These are phyloP conservation scores for Hycleus cichorii DNA, from an alignment of 1,140 invertebrate species.

Conservation along the genomic window DNA sequence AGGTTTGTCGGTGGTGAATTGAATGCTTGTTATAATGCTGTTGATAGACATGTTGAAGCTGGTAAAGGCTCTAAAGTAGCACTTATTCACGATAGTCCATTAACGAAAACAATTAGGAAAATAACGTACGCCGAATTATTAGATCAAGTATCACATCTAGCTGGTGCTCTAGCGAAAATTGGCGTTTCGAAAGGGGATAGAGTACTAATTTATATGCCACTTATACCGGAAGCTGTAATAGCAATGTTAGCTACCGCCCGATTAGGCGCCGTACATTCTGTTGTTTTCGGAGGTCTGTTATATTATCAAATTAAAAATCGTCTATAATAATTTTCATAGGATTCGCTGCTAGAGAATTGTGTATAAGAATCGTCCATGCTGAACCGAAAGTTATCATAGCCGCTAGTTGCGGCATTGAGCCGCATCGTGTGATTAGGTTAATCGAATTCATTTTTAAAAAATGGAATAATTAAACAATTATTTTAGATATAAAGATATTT, in stretches of 20 bases:
- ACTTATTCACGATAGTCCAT: conserved; percentile 83
- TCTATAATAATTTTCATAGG: conserved; percentile 47
- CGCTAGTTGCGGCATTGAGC: conserved; percentile 85
- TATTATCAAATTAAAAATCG: background rate
- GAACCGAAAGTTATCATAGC: conserved; percentile 82
- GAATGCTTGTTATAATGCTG: conserved; percentile 87
- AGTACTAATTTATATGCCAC: conserved; percentile 86
- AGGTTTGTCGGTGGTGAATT: conserved; percentile 85
- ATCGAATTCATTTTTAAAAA: background rate
- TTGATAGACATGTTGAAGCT: conserved; percentile 79
- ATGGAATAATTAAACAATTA: conserved; percentile 1
- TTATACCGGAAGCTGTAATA: conserved; percentile 80
- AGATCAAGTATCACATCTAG: conserved; percentile 67
- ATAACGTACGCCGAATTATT: conserved; percentile 77
- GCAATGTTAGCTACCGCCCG: conserved; percentile 77
- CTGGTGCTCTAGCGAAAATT: conserved; percentile 63
- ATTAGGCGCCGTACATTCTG: conserved; percentile 78
- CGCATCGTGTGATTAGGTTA: conserved; percentile 71
- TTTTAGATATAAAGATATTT: conserved; percentile 75
- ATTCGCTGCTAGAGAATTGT: conserved; percentile 81
- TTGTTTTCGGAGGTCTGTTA: conserved; percentile 74
- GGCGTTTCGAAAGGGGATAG: conserved; percentile 71
- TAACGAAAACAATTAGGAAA: conserved; percentile 64
- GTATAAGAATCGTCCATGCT: conserved; percentile 78
- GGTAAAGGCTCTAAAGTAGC: conserved; percentile 73